These are phyloP conservation scores for Archaeoteleia sp. DNA, from an alignment of 2,888 invertebrate genomes.

Conservation along the genomic window DNA sequence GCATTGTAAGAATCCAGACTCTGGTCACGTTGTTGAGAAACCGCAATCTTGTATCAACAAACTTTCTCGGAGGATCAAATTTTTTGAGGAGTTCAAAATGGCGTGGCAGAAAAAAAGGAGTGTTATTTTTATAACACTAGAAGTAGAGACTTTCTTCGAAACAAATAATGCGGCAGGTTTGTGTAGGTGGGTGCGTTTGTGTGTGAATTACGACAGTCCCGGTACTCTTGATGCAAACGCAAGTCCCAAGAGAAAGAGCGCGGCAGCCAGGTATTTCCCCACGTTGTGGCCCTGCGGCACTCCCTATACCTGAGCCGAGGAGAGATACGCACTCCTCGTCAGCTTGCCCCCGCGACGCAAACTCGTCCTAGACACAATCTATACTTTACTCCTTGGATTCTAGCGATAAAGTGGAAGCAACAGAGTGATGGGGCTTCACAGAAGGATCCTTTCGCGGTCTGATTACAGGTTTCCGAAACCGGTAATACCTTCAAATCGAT, in stretches of 20 bases:
- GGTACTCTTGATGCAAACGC: conserved; percentile 36
- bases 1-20: too few species aligned
- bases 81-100: too few species aligned
- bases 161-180: conserved; percentile 1
- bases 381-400: conserved; percentile 33
- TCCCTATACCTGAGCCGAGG: conserved; percentile 35
- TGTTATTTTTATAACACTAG: conserved; percentile 27
- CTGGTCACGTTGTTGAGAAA: too few species aligned
- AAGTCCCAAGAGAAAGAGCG: conserved; percentile 42
- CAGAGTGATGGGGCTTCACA: conserved; percentile 23
- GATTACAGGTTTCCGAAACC: conserved; percentile 63
- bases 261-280: conserved; percentile 47
- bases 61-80: too few species aligned
- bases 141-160: conserved; percentile 39
- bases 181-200: conserved; percentile 37
- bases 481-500: conserved; percentile 51
- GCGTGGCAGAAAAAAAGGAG: too few species aligned
- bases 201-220: conserved; percentile 49
- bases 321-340: conserved; percentile 37
- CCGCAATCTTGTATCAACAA: too few species aligned
- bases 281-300: conserved; percentile 43
- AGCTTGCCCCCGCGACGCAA: conserved; percentile 15
- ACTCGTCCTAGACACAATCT: conserved; percentile 42
- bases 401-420: conserved; percentile 32
- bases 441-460: conserved; percentile 55